phyloP scores from a whole-genome alignment of 2,888 invertebrate species.

The Melieria omissa region DNA sequence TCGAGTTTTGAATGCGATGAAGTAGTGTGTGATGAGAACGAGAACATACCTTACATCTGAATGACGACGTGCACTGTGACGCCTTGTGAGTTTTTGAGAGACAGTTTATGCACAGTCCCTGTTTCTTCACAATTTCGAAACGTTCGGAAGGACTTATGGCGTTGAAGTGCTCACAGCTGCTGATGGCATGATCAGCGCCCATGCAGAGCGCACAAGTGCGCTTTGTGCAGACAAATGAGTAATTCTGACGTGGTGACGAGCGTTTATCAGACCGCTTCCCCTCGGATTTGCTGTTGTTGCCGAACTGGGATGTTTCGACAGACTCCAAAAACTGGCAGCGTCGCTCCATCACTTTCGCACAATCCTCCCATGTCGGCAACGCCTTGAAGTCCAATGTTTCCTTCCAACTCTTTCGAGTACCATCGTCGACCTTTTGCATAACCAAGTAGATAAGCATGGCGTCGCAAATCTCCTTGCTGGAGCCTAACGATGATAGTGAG shows the following conservation, averaged over 20 bases:
- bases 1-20: neutral
- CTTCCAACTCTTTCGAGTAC: constrained; percentile 36
- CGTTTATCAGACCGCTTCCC: too few relatives aligned
- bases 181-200: too few relatives aligned
- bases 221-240: too few relatives aligned
- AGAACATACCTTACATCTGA: constrained; percentile 12
- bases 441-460: too few relatives aligned
- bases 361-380: constrained; percentile 37
- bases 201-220: too few relatives aligned
- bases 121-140: neutral
- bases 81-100: constrained; percentile 9
- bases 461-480: too few relatives aligned
- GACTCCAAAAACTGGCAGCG: constrained; percentile 34
- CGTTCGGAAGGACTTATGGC: neutral
- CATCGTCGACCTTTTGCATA: constrained; percentile 32
- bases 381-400: constrained; percentile 34
- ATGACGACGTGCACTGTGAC: neutral
- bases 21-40: constrained; percentile 4
- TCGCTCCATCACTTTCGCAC: constrained; percentile 27
- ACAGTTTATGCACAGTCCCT: constrained; percentile 11
- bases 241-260: too few relatives aligned
- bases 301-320: too few relatives aligned
- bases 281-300: too few relatives aligned
- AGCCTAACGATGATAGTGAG: too few relatives aligned
- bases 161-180: constrained; percentile 1